Base-by-base conservation (phyloP, 2,113 vertebrate genomes). In the Xiphophorus maculatus region DNA sequence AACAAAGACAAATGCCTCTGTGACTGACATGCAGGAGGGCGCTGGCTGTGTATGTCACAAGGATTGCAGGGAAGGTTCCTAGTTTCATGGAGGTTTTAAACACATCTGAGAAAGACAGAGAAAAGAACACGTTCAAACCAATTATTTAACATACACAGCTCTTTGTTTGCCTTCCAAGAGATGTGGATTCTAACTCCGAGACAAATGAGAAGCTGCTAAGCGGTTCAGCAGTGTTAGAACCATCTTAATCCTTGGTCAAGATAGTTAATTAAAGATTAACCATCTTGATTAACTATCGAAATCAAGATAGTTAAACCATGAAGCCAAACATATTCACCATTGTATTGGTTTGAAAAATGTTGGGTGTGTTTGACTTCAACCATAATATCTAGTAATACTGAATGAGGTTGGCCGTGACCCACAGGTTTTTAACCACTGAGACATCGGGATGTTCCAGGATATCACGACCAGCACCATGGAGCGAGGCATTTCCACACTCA, bases 381-480 rank as follows among this genome's bases (percentile, higher is more conserved):
- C 14, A 13, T 15, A 35, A 37, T 27, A 37, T n/a, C 10, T 37
- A n/a, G 11, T 33, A n/a, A 11, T 27, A 5, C 3, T 40, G 12
- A 15, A 12, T 8, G n/a, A 3, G 11, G 11, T 4, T 2, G 10
- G 3, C 7, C 11, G 1, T 4, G 22, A 74, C 96, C 90, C 87
- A 98, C 97, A 98, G 40, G 93, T 95, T 83, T 97, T 97, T 27
- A 98, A 92, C 96, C 96, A 98, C 1, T 84, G 91, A 63, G 97
- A 97, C 96, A 98, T 97, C 33, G 97, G 96, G 73, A 96, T 91
- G 84, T 98, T 98, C 97, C 96, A 98, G 81, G 94, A 97, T 0
- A 95, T 96, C 69, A 97, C 97, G 44, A 97, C 96, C 80, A 96
- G 91, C 3, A 96, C 96, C 97, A 97, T 96, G 64, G 97, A 98